Percentiles rank a stretch among this genome's conserved stretches.
Evolutionary conservation across 2,113 vertebrate genomes (phyloP).

Genomic region (Xiphorhynchus elegans): DNA sequence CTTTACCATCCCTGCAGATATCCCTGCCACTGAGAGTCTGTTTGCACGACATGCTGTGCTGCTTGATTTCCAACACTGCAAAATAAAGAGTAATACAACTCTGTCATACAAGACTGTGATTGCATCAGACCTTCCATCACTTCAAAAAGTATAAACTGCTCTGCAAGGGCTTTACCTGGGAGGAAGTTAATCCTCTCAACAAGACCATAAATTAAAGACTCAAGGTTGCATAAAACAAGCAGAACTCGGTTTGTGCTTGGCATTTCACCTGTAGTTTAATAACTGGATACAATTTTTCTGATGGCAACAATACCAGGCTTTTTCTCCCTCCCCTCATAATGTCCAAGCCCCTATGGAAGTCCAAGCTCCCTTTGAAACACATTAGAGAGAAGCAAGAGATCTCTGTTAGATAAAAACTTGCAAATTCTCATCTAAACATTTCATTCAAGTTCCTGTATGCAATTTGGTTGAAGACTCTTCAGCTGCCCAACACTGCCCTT

Average conservation of each 20-base stretch:
- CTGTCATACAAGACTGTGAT: background rate
- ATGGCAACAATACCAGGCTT: background rate
- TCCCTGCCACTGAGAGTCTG: background rate
- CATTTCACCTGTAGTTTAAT: background rate
- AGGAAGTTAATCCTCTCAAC: background rate
- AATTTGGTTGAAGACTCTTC: background rate
- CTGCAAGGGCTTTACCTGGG: background rate
- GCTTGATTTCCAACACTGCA: background rate
- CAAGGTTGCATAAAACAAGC: background rate
- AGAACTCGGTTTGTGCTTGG: background rate
- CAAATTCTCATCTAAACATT: background rate
- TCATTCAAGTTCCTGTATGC: background rate
- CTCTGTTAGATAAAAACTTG: background rate
- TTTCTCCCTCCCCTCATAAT: background rate
- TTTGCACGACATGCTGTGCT: background rate
- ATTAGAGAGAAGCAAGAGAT: background rate
- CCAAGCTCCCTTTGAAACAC: background rate
- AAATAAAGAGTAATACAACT: background rate
- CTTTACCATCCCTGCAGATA: background rate
- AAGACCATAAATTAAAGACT: background rate
- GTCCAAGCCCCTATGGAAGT: background rate
- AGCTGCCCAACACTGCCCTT: background rate
- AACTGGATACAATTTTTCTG: background rate
- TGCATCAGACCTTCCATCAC: background rate
- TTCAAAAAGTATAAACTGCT: background rate